A percentile compares a stretch with the other conserved stretches of the same genome.
Conservation (phyloP, 2,797 vertebrate species). For the Bucorvus abyssinicus region DNA sequence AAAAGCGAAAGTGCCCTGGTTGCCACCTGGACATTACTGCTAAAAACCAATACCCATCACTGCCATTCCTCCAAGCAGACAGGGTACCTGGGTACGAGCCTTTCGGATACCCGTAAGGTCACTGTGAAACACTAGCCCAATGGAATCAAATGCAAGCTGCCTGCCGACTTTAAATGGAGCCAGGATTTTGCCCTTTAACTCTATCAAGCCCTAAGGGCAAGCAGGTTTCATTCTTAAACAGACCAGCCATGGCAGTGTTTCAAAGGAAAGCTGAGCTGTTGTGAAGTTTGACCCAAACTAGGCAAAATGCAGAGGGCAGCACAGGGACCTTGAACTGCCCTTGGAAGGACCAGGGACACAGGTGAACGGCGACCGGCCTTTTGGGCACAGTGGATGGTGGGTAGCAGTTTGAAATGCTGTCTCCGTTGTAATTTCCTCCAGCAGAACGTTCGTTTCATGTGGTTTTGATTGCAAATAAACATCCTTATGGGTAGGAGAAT, state of each 20-base stretch:
- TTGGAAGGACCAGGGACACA: not conserved
- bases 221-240: constrained; percentile 28
- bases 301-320: not conserved
- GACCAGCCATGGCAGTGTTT: not conserved
- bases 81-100: not conserved
- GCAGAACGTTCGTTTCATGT: not conserved
- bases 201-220: constrained; percentile 30
- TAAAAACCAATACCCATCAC: not conserved
- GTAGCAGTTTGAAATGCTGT: not conserved
- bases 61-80: not conserved
- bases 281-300: not conserved
- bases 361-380: not conserved
- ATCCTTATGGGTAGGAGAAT: not conserved
- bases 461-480: not conserved
- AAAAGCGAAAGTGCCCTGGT: not conserved
- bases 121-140: constrained; percentile 51
- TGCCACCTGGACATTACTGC: not conserved
- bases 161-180: constrained; percentile 31
- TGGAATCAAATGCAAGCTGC: constrained; percentile 53
- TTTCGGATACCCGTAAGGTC: not conserved
- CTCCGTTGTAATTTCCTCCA: not conserved
- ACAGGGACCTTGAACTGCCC: not conserved
- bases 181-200: constrained; percentile 56
- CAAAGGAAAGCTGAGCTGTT: constrained; percentile 7
- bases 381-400: not conserved